Base-by-base conservation (phyloP, 2,888 invertebrate genomes). In the Glyphotaelius pellucidus region DNA sequence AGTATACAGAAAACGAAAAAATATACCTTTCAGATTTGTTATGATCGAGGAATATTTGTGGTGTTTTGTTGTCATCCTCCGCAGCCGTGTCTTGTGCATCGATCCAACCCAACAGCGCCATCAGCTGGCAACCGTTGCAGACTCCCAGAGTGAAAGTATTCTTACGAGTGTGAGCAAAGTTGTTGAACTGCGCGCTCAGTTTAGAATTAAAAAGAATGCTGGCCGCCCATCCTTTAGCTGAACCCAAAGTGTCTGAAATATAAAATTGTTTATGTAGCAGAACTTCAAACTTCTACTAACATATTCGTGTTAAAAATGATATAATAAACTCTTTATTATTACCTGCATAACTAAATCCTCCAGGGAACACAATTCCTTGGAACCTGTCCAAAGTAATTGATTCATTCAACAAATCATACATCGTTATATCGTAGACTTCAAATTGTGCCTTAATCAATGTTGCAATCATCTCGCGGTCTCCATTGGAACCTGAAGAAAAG, bases 311-410 rank as follows among this genome's bases (percentile, higher is more conserved):
- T 67, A 25, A 67, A 67, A 19, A 67, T 47, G 2, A 67, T 67
- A 67, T n/a, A 67, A 9, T 25, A 67, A 25, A 67, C 2, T 25
- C 19, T 11, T 31, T 94, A 81, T 14, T 47, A 47, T 81, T 32
- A 98, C 99, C 99, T 84, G 99, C 99, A 95, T 99, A 99, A 95
- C 99, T 99, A 95, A 99, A 99, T n/a, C 99, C 99, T 85, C 99
- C 99, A 0, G 99, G 99, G 95, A 99, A 99, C 88, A 99, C 97
- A 25, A 99, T 94, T 1, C 99, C 99, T 93, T 97, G 97, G 96
- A 99, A 99, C 35, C 96, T 95, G 93, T 98, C 98, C 79, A 99
- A 95, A 3, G 97, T 97, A 2, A 98, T 96, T 94, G 96, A 96
- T 79, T 97, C 97, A 93, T 96, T 96, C 84, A 98, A 96, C 92